Base-by-base conservation (phyloP, 2,888 invertebrate species). In the Apantesis nais region DNA sequence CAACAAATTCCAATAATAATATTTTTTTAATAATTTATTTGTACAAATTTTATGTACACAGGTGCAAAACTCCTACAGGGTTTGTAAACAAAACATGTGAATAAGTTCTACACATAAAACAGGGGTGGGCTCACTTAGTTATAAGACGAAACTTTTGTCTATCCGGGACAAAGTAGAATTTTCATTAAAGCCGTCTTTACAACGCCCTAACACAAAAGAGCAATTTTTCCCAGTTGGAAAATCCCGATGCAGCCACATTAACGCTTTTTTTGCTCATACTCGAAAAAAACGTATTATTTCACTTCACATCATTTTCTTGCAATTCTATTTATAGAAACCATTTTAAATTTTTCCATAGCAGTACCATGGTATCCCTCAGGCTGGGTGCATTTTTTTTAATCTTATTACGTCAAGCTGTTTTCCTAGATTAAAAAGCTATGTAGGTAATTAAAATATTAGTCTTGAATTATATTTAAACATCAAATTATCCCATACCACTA, bases 231-330 rank as follows among this genome's bases (percentile, higher is more conserved):
- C 90, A 89, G 89, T 88, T 86, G 90, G 88, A 90, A 92, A 92
- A 92, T 92, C 92, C 91, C 93, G 92, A 93, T 93, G 93, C 91
- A 91, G 93, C 91, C 90, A 91, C 92, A 91, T 93, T 93, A 92
- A 89, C 88, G 90, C 89, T 91, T 91, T 91, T 92, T 93, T 93
- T 92, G 90, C 89, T 90, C 85, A 91, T 92, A 90, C 89, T 90
- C 86, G 89, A 79, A 90, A 92, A 90, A 93, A 92, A 93, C 91
- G 91, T 92, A 93, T 93, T 92, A 93, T 93, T 93, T 91, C 89
- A 89, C 88, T 92, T 90, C 89, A 91, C 91, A 90, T 92, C 92
- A 92, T 89, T 90, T 87, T 88, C 86, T 86, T 88, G 88, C 85
- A 85, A 77, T 88, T 90, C 85, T 90, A 90, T 91, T 90, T 90